phyloP scores from a whole-genome alignment of 92 coral and sea anemone genomes.

The Zoanthus solanderi region DNA sequence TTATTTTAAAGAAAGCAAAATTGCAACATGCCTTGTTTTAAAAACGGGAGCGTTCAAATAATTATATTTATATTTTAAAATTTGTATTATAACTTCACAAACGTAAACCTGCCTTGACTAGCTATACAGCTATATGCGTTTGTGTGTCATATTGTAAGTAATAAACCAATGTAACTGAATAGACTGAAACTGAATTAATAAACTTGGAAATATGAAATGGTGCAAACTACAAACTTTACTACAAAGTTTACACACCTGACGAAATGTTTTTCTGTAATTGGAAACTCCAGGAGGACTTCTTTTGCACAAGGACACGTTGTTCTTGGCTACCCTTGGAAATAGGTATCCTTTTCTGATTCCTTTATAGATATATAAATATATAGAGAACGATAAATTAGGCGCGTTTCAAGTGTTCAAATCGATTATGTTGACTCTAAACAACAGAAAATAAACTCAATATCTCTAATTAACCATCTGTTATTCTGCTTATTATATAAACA shows the following conservation, averaged over 20 bases:
- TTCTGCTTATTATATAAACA: neutral
- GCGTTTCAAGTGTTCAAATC: neutral
- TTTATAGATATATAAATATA: neutral
- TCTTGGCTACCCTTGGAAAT: conserved; percentile 61
- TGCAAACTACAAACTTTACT: conserved; percentile 2
- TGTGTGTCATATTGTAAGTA: too few relatives aligned
- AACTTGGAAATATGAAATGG: conserved; percentile 1
- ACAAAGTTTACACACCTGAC: conserved; percentile 49
- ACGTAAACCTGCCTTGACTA: too few relatives aligned
- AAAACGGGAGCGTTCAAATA: conserved; percentile 13
- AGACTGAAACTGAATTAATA: neutral
- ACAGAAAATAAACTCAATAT: neutral
- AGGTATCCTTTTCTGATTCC: conserved; percentile 32
- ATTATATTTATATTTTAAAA: neutral
- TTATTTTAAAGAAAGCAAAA: neutral
- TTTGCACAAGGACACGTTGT: conserved; percentile 45
- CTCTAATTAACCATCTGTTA: neutral
- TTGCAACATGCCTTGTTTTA: neutral
- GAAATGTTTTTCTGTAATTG: conserved; percentile 61
- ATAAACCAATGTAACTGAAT: too few relatives aligned
- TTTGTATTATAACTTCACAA: too few relatives aligned
- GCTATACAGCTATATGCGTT: too few relatives aligned
- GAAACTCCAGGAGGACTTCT: conserved; percentile 59
- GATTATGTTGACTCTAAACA: neutral
- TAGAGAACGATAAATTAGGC: neutral